phyloP scores from a whole-genome alignment of 2,113 vertebrate genomes.

The Carassius gibelio region DNA sequence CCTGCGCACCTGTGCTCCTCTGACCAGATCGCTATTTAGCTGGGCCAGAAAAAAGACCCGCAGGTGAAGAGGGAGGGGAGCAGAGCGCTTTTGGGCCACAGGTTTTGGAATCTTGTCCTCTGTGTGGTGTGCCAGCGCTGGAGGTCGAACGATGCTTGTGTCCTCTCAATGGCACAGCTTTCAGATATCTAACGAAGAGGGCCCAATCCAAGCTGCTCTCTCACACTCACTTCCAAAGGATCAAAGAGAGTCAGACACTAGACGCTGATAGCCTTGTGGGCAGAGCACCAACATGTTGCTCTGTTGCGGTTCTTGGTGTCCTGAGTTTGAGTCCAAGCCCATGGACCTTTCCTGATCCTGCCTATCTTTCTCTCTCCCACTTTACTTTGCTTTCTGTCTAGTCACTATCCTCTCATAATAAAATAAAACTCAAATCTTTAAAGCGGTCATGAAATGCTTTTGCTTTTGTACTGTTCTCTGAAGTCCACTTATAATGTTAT shows the following conservation, averaged over 20 bases:
- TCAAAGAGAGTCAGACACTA: constrained; percentile 14
- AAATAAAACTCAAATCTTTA: neutral
- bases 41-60: constrained; percentile 62
- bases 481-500: too few relatives aligned
- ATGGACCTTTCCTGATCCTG: neutral
- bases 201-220: neutral
- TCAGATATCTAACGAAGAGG: constrained; percentile 62
- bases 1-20: constrained; percentile 72
- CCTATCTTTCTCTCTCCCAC: neutral
- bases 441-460: neutral
- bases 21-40: constrained; percentile 74
- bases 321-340: neutral
- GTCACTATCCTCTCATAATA: neutral
- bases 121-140: constrained; percentile 64
- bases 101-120: constrained; percentile 64
- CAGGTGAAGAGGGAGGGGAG: constrained; percentile 57
- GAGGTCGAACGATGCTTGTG: constrained; percentile 70
- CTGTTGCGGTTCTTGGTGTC: neutral
- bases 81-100: constrained; percentile 62
- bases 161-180: constrained; percentile 68
- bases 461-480: too few relatives aligned
- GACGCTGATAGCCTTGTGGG: neutral
- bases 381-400: neutral
- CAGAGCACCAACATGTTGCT: neutral
- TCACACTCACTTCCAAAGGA: neutral